Evolutionary conservation across 2,888 invertebrate species (phyloP).

Genomic region (Drosophila prolongata): DNA sequence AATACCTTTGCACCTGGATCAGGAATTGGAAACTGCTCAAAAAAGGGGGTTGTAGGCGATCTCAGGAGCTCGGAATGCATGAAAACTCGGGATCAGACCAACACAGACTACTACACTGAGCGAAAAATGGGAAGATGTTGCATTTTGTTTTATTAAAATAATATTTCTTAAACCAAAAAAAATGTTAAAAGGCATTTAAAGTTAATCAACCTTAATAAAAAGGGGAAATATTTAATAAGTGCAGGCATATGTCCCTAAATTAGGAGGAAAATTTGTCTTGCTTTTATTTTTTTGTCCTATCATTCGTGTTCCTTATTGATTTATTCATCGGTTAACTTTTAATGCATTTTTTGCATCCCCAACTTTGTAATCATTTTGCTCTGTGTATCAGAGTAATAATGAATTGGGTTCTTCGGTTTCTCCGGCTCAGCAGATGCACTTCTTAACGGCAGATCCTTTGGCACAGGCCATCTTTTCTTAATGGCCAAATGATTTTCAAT

Average conservation of each 20-base stretch:
- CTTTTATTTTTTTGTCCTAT: no score
- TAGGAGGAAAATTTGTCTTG: no score
- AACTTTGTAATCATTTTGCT: not conserved
- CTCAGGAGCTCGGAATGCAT: not conserved
- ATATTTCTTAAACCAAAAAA: no score
- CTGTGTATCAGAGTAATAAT: not conserved
- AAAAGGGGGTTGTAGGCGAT: slow-evolving; percentile 10
- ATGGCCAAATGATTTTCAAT: slow-evolving; percentile 63
- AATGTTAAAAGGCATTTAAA: no score
- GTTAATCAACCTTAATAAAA: no score
- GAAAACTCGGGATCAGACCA: not conserved
- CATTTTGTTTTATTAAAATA: no score
- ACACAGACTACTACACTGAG: not conserved
- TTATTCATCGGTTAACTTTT: no score
- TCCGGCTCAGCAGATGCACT: slow-evolving; percentile 48
- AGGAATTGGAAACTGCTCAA: slow-evolving; percentile 24
- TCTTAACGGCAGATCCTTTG: slow-evolving; percentile 38
- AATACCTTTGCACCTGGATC: slow-evolving; percentile 33
- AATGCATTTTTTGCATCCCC: no score
- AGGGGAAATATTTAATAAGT: no score
- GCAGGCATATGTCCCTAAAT: no score
- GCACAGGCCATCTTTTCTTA: slow-evolving; percentile 41
- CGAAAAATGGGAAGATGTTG: not conserved
- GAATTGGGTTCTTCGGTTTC: not conserved
- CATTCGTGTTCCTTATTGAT: no score